Percentiles rank a stretch among this genome's conserved stretches.
Conservation (phyloP, 2,797 vertebrate species). For the Sebastes variabilis region DNA sequence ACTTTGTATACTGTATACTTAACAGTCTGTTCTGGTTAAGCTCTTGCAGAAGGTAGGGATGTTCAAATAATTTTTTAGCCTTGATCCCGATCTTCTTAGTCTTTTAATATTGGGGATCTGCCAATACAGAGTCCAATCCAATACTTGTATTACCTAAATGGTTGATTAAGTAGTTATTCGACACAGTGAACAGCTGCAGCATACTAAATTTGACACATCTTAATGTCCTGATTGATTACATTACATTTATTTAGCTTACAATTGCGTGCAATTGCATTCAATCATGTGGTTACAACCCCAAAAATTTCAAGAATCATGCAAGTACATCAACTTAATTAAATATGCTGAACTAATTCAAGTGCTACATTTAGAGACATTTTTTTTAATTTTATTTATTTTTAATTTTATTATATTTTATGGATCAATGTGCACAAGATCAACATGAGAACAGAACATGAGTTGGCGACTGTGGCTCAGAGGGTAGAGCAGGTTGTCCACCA, state of each 20-base stretch:
- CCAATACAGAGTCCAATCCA: background rate
- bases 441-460: too few species aligned
- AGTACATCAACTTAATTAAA: background rate
- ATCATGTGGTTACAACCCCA: background rate
- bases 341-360: background rate
- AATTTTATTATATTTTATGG: too few species aligned
- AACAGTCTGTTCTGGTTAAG: background rate
- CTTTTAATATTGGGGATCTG: background rate
- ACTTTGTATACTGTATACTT: too few species aligned
- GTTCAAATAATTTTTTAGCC: background rate
- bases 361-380: too few species aligned
- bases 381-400: too few species aligned
- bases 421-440: background rate
- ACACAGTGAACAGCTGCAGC: background rate
- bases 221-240: background rate
- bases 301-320: background rate
- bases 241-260: background rate
- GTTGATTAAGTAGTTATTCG: background rate
- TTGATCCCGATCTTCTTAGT: background rate
- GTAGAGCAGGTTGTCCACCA: rapidly evolving
- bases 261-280: background rate
- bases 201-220: background rate
- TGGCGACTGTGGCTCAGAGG: too few species aligned
- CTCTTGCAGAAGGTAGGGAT: background rate
- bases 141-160: background rate